Percentiles rank a stretch among this genome's conserved stretches.
Conservation (phyloP, 37 sponge, comb jelly and placozoan species). For the Sycon ciliatum region DNA sequence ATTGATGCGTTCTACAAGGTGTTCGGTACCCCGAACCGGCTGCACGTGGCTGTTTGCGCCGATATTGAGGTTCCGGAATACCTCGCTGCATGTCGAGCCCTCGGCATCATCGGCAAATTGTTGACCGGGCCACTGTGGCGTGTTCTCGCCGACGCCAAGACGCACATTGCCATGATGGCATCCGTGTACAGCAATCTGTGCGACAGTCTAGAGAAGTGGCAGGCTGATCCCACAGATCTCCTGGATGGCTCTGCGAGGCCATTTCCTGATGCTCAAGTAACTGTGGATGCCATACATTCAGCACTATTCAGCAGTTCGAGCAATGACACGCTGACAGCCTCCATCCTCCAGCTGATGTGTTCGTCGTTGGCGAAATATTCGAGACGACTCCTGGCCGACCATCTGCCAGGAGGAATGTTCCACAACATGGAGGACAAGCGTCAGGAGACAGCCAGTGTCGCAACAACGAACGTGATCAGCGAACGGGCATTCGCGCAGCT, state of each 20-base stretch:
- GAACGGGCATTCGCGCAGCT: constrained; percentile 22
- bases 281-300: too few species aligned
- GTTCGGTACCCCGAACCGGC: constrained; percentile 21
- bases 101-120: constrained; percentile 30
- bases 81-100: constrained; percentile 20
- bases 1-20: constrained; percentile 18
- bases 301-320: too few species aligned
- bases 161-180: too few species aligned
- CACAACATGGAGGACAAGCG: neutral
- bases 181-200: too few species aligned
- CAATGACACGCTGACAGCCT: too few species aligned
- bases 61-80: constrained; percentile 22
- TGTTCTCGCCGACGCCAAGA: too few species aligned
- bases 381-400: constrained; percentile 12
- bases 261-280: too few species aligned
- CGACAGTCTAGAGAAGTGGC: too few species aligned
- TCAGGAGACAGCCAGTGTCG: constrained; percentile 25
- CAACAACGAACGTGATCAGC: constrained; percentile 24
- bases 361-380: too few species aligned
- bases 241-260: too few species aligned
- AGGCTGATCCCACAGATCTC: too few species aligned
- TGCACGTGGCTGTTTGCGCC: constrained; percentile 17
- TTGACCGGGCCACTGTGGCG: constrained; percentile 39
- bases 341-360: too few species aligned
- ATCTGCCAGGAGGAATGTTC: constrained; percentile 9